phyloP scores from a whole-genome alignment of 1,140 invertebrate genomes.

The Drosophila teissieri region DNA sequence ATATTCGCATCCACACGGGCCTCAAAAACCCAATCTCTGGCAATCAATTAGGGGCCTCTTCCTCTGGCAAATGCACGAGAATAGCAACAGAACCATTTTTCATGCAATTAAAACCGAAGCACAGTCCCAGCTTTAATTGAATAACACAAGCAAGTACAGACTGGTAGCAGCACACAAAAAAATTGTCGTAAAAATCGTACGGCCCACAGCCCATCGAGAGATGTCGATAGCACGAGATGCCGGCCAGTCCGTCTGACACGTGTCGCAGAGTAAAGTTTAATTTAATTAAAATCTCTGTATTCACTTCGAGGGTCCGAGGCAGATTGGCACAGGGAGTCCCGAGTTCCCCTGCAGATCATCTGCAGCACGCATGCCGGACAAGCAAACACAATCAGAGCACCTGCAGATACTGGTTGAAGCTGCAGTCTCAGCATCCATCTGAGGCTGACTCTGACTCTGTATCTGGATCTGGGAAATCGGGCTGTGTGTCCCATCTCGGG shows the following conservation, averaged over 20 bases:
- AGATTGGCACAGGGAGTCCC: slow-evolving; percentile 11
- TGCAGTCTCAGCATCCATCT: slow-evolving; percentile 5
- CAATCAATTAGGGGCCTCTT: slow-evolving; percentile 33
- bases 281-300: slow-evolving; percentile 80
- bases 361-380: slow-evolving; percentile 66
- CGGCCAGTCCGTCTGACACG: slow-evolving; percentile 57
- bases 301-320: slow-evolving; percentile 20
- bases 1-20: slow-evolving; percentile 9
- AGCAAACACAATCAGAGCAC: slow-evolving; percentile 72
- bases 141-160: slow-evolving; percentile 54
- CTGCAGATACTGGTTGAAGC: slow-evolving; percentile 12
- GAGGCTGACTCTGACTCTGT: slow-evolving; percentile 6
- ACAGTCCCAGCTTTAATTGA: slow-evolving; percentile 67
- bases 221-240: slow-evolving; percentile 38
- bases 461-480: background rate
- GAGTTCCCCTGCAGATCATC: slow-evolving; percentile 60
- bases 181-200: slow-evolving; percentile 65
- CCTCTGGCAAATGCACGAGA: slow-evolving; percentile 23
- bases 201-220: slow-evolving; percentile 17
- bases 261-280: slow-evolving; percentile 80
- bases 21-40: slow-evolving; percentile 29
- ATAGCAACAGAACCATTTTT: slow-evolving; percentile 42
- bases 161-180: slow-evolving; percentile 9
- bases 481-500: slow-evolving; percentile 5
- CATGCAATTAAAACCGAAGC: slow-evolving; percentile 69